A percentile compares a stretch with the other conserved stretches of the same genome.
Evolutionary conservation across 2,797 vertebrate species (phyloP).

Genomic region (Amblyopsis hoosieri): DNA sequence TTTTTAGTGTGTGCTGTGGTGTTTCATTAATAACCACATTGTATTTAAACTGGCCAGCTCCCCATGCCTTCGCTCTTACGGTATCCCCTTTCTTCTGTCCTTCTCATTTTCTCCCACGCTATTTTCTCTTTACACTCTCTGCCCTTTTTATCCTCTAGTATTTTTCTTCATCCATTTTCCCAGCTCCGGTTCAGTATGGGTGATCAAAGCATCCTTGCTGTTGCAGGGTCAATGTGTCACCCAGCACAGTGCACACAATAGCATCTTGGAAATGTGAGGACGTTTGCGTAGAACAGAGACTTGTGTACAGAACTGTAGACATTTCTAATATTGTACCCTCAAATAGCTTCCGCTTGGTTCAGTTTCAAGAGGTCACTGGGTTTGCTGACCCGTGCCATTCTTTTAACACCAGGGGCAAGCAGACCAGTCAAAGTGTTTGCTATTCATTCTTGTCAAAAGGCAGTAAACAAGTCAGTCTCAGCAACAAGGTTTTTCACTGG

Average conservation of each 20-base stretch:
- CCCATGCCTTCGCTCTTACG: not conserved
- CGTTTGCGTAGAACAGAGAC: not conserved
- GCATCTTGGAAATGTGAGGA: constrained; percentile 1
- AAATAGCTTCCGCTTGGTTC: too few relatives aligned
- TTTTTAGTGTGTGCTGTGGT: too few relatives aligned
- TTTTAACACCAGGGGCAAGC: too few relatives aligned
- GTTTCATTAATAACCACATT: too few relatives aligned
- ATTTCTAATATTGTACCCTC: too few relatives aligned
- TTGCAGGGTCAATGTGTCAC: constrained; percentile 56
- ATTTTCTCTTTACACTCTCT: constrained; percentile 28
- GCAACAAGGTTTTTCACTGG: too few relatives aligned
- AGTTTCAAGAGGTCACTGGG: too few relatives aligned
- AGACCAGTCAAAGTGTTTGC: too few relatives aligned
- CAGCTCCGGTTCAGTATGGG: constrained; percentile 26
- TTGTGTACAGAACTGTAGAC: too few relatives aligned
- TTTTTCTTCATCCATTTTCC: not conserved
- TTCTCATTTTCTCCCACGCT: not conserved
- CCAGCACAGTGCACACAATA: not conserved
- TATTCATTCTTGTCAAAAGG: too few relatives aligned
- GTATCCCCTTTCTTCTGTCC: not conserved
- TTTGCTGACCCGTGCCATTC: too few relatives aligned
- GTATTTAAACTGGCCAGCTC: not conserved
- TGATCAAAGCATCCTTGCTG: constrained; percentile 61
- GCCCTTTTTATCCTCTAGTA: not conserved
- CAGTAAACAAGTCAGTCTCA: too few relatives aligned